A percentile compares a stretch with the other conserved stretches of the same genome.
Evolutionary conservation across 2,113 vertebrate genomes (phyloP).

Genomic region (Clupea harengus): DNA sequence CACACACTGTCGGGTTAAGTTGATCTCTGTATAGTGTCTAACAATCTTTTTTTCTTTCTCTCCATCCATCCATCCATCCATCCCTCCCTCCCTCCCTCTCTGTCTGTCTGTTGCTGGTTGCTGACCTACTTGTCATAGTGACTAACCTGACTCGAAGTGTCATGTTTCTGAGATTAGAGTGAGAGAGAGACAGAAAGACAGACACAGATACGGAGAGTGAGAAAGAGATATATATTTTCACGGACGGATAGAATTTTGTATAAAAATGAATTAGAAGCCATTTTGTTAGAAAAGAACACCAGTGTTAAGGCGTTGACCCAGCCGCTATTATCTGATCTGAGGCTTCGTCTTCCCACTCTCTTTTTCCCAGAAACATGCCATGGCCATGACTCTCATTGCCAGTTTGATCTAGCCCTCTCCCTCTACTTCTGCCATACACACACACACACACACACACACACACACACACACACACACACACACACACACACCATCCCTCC

Average conservation of each 20-base stretch:
- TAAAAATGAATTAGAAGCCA: not conserved
- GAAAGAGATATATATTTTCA: not conserved
- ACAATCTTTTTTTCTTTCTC: not conserved
- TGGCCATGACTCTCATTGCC: not conserved
- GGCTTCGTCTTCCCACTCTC: not conserved
- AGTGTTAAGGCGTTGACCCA: not conserved
- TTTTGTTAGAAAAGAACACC: not conserved
- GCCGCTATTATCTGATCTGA: not conserved
- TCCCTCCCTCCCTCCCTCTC: not conserved
- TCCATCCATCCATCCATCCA: not conserved
- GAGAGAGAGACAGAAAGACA: not conserved
- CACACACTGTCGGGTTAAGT: not conserved
- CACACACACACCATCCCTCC: not conserved
- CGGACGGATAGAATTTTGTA: not conserved
- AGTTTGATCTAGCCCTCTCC: not conserved
- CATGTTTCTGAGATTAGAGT: not conserved
- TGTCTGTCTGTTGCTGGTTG: not conserved
- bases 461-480: constrained; percentile 11
- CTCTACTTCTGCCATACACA: not conserved
- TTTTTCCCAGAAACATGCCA: not conserved
- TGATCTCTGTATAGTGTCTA: not conserved
- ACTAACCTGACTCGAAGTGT: not conserved
- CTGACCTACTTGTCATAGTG: constrained; percentile 7
- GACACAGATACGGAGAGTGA: not conserved
- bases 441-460: not conserved